Conservation (phyloP, 2,797 vertebrate genomes). For the Melopsittacus undulatus region DNA sequence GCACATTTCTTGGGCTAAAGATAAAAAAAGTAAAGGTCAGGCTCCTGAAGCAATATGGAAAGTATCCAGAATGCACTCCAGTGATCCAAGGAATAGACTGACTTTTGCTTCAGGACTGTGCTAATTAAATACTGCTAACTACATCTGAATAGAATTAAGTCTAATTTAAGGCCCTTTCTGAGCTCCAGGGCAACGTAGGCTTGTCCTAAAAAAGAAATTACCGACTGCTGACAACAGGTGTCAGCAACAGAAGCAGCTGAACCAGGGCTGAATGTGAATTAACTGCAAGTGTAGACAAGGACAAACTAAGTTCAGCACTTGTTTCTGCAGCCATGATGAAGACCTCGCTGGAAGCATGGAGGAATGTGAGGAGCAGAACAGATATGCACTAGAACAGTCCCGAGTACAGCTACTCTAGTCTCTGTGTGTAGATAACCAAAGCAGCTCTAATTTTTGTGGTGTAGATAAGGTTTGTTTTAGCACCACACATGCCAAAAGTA, state of each 20-base stretch:
- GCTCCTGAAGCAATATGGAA: slow-evolving; percentile 51
- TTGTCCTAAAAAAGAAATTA: slow-evolving; percentile 53
- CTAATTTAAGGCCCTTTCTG: slow-evolving; percentile 55
- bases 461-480: neutral
- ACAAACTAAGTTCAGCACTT: neutral
- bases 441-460: neutral
- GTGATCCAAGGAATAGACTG: slow-evolving; percentile 26
- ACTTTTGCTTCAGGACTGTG: slow-evolving; percentile 49
- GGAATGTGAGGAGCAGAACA: neutral
- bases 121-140: slow-evolving; percentile 66
- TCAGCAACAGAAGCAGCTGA: slow-evolving; percentile 36
- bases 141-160: slow-evolving; percentile 62
- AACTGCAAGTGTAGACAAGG: slow-evolving; percentile 37
- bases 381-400: neutral
- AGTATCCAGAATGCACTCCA: slow-evolving; percentile 25
- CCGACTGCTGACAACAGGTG: slow-evolving; percentile 64
- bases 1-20: slow-evolving; percentile 38
- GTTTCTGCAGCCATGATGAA: neutral
- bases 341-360: neutral
- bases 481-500: neutral
- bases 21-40: slow-evolving; percentile 8
- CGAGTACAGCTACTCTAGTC: neutral
- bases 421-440: neutral
- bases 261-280: slow-evolving; percentile 16
- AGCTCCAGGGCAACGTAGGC: slow-evolving; percentile 38